Evolutionary conservation across 2,113 vertebrate genomes (phyloP).

Genomic region (Cacatua alba): DNA sequence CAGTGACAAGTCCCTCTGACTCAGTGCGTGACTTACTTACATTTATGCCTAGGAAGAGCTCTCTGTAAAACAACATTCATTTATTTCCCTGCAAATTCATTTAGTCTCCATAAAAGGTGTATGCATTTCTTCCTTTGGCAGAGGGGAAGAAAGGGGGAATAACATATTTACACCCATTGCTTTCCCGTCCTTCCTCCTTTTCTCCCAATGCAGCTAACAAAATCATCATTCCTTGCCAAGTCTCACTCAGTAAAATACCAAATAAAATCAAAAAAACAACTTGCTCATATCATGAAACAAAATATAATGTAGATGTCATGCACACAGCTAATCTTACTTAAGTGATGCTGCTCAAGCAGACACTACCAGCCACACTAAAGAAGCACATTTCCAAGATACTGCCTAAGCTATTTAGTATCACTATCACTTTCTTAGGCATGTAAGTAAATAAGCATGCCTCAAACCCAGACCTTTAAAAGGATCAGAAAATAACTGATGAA

Average conservation of each 20-base stretch:
- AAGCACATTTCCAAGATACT: background rate
- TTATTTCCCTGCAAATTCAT: slow-evolving; percentile 26
- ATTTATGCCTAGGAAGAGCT: background rate
- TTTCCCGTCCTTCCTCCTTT: background rate
- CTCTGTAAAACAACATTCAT: background rate
- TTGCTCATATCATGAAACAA: background rate
- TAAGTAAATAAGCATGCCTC: background rate
- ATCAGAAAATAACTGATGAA: background rate
- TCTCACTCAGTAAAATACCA: background rate
- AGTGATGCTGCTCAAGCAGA: background rate
- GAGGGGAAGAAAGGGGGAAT: background rate
- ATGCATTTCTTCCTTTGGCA: background rate
- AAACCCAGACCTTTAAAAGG: background rate
- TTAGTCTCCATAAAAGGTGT: background rate
- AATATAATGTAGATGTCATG: background rate
- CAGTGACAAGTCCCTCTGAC: background rate
- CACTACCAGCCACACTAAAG: background rate
- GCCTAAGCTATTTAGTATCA: background rate
- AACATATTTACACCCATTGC: background rate
- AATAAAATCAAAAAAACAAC: background rate
- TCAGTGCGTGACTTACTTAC: background rate
- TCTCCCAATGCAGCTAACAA: background rate
- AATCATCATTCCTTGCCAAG: background rate
- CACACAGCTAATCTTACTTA: background rate
- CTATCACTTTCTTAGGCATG: background rate